Conservation (phyloP, 2,113 vertebrate species). For the Oncorhynchus mykiss region DNA sequence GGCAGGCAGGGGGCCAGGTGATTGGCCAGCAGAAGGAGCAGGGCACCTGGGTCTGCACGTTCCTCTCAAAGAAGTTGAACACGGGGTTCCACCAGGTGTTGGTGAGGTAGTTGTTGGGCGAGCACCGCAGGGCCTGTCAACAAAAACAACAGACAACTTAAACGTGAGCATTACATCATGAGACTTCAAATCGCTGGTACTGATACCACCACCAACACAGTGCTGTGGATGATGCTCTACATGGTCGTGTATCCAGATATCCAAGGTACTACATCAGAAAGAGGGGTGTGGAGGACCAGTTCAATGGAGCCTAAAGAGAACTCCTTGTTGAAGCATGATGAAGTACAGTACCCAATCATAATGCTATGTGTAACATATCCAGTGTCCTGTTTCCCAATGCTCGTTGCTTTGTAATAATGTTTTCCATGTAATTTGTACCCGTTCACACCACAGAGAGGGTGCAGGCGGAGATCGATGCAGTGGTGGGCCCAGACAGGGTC, state of each 20-base stretch:
- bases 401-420: background rate
- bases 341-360: no score
- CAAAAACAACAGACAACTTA: slow-evolving; percentile 2
- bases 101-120: slow-evolving; percentile 92
- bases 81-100: slow-evolving; percentile 97
- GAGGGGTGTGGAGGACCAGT: background rate
- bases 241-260: slow-evolving; percentile 83
- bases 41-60: slow-evolving; percentile 89
- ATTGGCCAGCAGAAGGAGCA: slow-evolving; percentile 92
- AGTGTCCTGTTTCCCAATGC: no score
- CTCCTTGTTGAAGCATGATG: no score
- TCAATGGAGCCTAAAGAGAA: no score
- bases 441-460: slow-evolving; percentile 76
- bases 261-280: slow-evolving; percentile 78
- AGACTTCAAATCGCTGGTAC: slow-evolving; percentile 91
- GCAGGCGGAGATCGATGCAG: slow-evolving; percentile 85
- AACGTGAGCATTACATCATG: slow-evolving; percentile 78
- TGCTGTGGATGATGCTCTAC: slow-evolving; percentile 95
- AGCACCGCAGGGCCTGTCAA: slow-evolving; percentile 85
- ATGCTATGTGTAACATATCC: no score
- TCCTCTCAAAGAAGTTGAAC: slow-evolving; percentile 95
- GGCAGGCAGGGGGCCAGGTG: slow-evolving; percentile 90
- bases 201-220: slow-evolving; percentile 91
- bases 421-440: slow-evolving; percentile 3
- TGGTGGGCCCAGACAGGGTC: slow-evolving; percentile 77